Conservation (phyloP, 2,888 invertebrate genomes). For the Serripes groenlandicus region DNA sequence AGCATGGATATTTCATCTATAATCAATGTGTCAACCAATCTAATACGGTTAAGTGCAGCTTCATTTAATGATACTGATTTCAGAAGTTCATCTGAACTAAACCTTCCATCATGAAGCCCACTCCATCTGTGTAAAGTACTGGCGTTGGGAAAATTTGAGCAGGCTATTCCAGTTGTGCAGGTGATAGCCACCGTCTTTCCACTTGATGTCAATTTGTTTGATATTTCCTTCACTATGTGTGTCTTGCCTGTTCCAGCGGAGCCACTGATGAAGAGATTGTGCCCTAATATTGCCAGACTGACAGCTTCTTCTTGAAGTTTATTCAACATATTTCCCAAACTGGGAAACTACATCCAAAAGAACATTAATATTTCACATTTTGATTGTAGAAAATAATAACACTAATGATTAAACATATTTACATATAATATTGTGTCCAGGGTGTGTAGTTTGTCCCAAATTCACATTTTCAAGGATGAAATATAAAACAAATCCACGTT, state of each 20-base stretch:
- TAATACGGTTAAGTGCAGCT: constrained; percentile 6
- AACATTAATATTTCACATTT: too few species aligned
- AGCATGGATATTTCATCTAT: constrained; percentile 45
- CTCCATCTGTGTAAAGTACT: constrained; percentile 29
- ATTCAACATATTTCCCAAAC: too few species aligned
- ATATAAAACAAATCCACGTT: too few species aligned
- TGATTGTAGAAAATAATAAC: too few species aligned
- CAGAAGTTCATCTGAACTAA: constrained; percentile 5
- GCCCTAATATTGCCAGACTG: too few species aligned
- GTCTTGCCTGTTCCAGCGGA: constrained; percentile 29
- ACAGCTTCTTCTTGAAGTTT: too few species aligned
- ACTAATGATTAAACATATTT: too few species aligned
- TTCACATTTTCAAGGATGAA: too few species aligned
- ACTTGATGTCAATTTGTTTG: neutral
- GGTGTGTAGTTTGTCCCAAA: too few species aligned
- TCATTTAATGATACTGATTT: constrained; percentile 12
- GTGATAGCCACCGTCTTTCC: constrained; percentile 15
- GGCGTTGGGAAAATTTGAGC: neutral
- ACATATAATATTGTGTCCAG: too few species aligned
- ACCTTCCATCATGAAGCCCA: constrained; percentile 40
- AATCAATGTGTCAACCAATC: constrained; percentile 16
- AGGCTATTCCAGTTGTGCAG: constrained; percentile 29
- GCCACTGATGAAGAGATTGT: constrained; percentile 8
- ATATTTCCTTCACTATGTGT: neutral
- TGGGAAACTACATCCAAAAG: too few species aligned